Conservation (phyloP, 2,888 invertebrate genomes). For the Micropterix aruncella region DNA sequence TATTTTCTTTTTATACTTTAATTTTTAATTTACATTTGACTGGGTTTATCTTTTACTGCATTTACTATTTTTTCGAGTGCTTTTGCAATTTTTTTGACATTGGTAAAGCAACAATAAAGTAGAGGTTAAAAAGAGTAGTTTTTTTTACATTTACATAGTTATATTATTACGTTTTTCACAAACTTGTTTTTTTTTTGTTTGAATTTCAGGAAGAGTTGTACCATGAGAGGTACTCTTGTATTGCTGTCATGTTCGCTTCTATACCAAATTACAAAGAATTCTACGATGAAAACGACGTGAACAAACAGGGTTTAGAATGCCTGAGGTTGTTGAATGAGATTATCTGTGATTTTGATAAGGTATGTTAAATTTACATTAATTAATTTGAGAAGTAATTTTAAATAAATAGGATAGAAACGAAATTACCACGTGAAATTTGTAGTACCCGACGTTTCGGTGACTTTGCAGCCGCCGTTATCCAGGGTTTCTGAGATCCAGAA, state of each 20-base stretch:
- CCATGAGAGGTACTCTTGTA: slow-evolving; percentile 84
- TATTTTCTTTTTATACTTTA: too few relatives aligned
- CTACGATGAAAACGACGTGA: slow-evolving; percentile 93
- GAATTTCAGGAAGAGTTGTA: slow-evolving; percentile 64
- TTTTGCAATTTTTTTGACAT: slow-evolving; percentile 1
- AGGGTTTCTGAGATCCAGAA: not conserved
- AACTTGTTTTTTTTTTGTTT: not conserved
- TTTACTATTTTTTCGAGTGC: too few relatives aligned
- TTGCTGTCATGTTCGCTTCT: slow-evolving; percentile 97
- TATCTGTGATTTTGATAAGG: slow-evolving; percentile 96
- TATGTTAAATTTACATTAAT: too few relatives aligned
- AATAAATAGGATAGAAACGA: not conserved
- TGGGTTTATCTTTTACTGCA: too few relatives aligned
- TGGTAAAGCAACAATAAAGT: not conserved
- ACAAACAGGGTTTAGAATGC: slow-evolving; percentile 92
- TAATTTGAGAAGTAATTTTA: not conserved
- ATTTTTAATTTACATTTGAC: too few relatives aligned
- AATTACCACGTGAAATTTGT: too few relatives aligned
- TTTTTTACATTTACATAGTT: too few relatives aligned
- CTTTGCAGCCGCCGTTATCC: too few relatives aligned
- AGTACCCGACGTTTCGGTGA: too few relatives aligned
- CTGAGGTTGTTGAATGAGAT: slow-evolving; percentile 90
- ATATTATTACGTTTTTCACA: too few relatives aligned
- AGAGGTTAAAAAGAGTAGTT: too few relatives aligned
- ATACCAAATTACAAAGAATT: slow-evolving; percentile 97